These are phyloP conservation scores for Campoletis sonorensis DNA, from an alignment of 1,140 invertebrate genomes.

Conservation along the genomic window DNA sequence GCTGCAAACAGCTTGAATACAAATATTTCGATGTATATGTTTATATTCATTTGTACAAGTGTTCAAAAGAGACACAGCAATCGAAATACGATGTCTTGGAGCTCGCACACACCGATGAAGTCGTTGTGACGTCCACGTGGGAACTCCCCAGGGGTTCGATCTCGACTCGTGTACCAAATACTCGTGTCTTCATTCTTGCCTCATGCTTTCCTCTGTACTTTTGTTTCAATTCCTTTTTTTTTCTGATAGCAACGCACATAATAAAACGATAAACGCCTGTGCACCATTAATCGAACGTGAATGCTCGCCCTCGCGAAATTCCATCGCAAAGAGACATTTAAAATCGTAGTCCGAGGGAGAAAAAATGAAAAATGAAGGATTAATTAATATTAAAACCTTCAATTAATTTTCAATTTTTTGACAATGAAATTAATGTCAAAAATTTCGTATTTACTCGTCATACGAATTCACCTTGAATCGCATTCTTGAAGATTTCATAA, in stretches of 20 bases:
- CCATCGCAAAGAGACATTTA: conserved; percentile 23
- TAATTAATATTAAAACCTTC: conserved; percentile 23
- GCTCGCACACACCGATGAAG: conserved; percentile 48
- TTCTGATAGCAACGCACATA: neutral
- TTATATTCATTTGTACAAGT: conserved; percentile 22
- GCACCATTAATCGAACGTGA: conserved; percentile 19
- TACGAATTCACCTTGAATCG: too few species aligned
- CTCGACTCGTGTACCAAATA: conserved; percentile 52
- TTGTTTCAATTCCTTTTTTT: too few species aligned
- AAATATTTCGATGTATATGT: too few species aligned
- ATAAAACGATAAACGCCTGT: conserved; percentile 30
- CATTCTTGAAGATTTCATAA: too few species aligned
- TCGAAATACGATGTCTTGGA: conserved; percentile 37
- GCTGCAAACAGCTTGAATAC: too few species aligned
- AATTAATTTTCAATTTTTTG: neutral
- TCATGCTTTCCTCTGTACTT: conserved; percentile 2
- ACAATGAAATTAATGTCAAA: too few species aligned
- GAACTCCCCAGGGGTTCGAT: conserved; percentile 66
- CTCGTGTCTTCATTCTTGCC: conserved; percentile 26
- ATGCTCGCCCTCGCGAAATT: conserved; percentile 5
- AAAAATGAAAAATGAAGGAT: too few species aligned
- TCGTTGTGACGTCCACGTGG: conserved; percentile 64
- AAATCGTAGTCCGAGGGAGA: neutral
- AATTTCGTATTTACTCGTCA: too few species aligned
- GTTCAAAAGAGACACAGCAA: neutral